A percentile compares a stretch with the other conserved stretches of the same genome.
Conservation (phyloP, 2,888 invertebrate genomes). For the Sepiola atlantica region DNA sequence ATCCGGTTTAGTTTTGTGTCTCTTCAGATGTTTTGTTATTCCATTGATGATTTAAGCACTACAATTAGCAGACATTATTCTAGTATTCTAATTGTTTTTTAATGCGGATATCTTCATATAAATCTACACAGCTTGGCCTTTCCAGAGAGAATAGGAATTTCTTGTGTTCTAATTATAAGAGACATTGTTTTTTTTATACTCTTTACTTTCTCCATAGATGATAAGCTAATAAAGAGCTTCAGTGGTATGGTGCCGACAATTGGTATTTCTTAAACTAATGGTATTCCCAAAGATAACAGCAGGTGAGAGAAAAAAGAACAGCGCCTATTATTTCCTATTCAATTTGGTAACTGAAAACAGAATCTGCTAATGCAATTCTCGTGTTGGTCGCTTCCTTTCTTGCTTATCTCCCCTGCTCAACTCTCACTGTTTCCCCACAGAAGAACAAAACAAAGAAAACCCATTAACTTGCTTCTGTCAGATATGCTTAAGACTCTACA, state of each 20-base stretch:
- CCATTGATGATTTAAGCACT: too few relatives aligned
- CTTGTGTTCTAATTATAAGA: not conserved
- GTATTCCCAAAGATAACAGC: not conserved
- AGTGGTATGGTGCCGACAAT: constrained; percentile 10
- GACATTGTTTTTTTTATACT: not conserved
- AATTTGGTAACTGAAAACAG: not conserved
- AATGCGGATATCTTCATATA: not conserved
- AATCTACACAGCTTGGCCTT: not conserved
- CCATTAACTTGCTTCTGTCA: not conserved
- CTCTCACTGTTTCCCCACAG: not conserved
- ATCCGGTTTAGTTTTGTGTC: too few relatives aligned
- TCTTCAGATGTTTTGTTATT: too few relatives aligned
- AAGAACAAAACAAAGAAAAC: not conserved
- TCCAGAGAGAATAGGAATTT: not conserved
- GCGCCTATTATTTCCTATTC: constrained; percentile 16
- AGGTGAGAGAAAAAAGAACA: not conserved
- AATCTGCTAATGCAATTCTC: constrained; percentile 15
- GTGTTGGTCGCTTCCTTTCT: not conserved
- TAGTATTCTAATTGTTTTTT: too few relatives aligned
- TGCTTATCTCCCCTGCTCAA: not conserved
- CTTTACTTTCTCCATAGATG: not conserved
- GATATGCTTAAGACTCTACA: not conserved
- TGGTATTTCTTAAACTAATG: constrained; percentile 10
- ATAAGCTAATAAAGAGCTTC: not conserved
- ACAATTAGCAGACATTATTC: too few relatives aligned